phyloP scores from a whole-genome alignment of 2,888 invertebrate genomes.

The Cybosia mesomella region DNA sequence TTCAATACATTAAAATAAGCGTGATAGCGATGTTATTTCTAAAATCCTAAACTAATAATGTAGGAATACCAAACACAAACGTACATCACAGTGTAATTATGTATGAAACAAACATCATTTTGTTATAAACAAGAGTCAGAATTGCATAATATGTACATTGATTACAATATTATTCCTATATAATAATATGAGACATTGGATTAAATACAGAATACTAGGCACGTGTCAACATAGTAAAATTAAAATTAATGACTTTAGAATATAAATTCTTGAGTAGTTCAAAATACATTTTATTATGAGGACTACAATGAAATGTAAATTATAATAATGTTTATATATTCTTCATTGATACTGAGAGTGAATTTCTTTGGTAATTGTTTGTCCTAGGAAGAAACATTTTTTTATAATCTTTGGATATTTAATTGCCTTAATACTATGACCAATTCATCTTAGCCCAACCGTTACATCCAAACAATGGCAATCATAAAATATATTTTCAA shows the following conservation, averaged over 20 bases:
- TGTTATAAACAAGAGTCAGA: neutral
- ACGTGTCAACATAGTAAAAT: neutral
- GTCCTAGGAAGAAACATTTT: neutral
- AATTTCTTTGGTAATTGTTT: constrained; percentile 20
- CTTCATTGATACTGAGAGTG: neutral
- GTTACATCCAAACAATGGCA: constrained; percentile 3
- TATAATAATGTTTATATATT: neutral
- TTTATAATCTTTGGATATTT: constrained; percentile 34
- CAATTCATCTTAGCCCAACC: constrained; percentile 19
- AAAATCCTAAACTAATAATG: constrained; percentile 4
- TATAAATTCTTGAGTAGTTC: neutral
- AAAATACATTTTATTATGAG: constrained; percentile 12
- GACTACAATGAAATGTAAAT: neutral
- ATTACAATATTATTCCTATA: constrained; percentile 10
- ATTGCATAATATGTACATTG: constrained; percentile 3
- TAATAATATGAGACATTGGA: neutral
- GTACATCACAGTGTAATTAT: neutral
- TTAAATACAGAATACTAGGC: neutral
- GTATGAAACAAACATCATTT: neutral
- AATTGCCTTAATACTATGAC: constrained; percentile 18
- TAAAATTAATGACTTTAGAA: constrained; percentile 4
- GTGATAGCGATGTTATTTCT: neutral
- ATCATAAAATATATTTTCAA: constrained; percentile 12
- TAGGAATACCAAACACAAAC: constrained; percentile 2
- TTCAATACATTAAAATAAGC: neutral